phyloP scores from a whole-genome alignment of 2,797 vertebrate genomes.

The Sebastes matsubarae region DNA sequence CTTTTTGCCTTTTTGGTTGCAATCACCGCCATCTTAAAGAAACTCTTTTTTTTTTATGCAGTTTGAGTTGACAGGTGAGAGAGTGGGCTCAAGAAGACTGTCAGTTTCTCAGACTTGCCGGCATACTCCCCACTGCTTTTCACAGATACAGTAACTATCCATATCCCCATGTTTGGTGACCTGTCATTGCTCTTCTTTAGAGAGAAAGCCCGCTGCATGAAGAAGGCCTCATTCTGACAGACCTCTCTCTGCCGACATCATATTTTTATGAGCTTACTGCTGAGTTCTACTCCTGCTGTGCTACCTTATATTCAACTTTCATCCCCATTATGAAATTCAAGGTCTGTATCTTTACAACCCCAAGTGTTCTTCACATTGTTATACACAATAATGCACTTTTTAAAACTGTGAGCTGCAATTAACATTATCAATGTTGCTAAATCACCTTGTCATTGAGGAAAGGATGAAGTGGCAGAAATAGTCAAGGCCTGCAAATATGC shows the following conservation, averaged over 20 bases:
- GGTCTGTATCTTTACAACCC: neutral
- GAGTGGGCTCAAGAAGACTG: conserved; percentile 28
- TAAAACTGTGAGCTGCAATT: neutral
- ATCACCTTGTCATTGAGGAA: neutral
- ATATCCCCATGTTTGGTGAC: conserved; percentile 41
- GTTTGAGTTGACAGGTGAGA: conserved; percentile 43
- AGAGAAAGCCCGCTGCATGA: conserved; percentile 35
- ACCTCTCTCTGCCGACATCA: conserved; percentile 29
- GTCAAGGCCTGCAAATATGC: conserved; percentile 25
- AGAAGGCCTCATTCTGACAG: conserved; percentile 44
- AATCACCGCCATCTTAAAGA: conserved; percentile 30
- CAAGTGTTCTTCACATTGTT: neutral
- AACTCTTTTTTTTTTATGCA: neutral
- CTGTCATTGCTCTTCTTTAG: conserved; percentile 50
- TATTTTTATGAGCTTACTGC: conserved; percentile 36
- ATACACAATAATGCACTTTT: neutral
- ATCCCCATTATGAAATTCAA: conserved; percentile 19
- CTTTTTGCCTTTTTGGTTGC: conserved; percentile 24
- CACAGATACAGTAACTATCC: conserved; percentile 38
- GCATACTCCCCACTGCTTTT: conserved; percentile 27
- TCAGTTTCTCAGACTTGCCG: conserved; percentile 36
- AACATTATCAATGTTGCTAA: neutral
- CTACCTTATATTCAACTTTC: conserved; percentile 20
- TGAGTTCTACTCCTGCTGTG: neutral
- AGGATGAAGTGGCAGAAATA: neutral